Conservation (phyloP, 2,113 vertebrate species). For the Ceyx margarethae region DNA sequence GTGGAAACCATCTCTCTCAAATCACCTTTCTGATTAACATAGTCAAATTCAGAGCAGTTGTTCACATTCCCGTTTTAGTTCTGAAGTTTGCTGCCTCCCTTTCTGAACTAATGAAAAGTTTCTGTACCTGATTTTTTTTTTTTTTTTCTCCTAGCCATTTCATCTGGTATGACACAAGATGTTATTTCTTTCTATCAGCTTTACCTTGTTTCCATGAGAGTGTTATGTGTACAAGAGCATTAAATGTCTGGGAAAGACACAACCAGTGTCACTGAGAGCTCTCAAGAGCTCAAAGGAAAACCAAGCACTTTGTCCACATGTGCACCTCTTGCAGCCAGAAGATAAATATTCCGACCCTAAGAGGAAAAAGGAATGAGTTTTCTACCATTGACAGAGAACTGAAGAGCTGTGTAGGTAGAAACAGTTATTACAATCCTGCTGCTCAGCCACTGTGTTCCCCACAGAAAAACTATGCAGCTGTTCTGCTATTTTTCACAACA, state of each 20-base stretch:
- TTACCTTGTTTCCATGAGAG: neutral
- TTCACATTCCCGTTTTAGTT: neutral
- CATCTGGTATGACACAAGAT: neutral
- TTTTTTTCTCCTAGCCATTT: neutral
- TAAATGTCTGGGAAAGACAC: neutral
- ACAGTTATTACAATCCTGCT: neutral
- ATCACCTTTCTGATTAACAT: neutral
- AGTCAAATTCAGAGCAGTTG: neutral
- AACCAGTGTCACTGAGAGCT: accelerated
- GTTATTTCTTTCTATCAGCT: neutral
- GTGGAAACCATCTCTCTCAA: neutral
- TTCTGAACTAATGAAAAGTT: conserved; percentile 23
- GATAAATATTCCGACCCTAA: neutral
- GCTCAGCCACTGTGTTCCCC: neutral
- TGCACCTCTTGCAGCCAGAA: neutral
- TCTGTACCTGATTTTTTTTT: neutral
- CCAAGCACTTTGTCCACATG: neutral
- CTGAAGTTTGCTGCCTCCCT: neutral
- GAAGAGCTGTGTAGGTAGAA: neutral
- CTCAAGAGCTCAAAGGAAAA: neutral
- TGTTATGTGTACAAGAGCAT: neutral
- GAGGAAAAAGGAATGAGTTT: neutral
- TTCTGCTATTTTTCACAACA: conserved; percentile 16
- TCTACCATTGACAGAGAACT: neutral
- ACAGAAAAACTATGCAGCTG: neutral